A percentile compares a stretch with the other conserved stretches of the same genome.
These are phyloP conservation scores for Nesometra sesokonis DNA, from an alignment of 35 echinoderm and acorn worm species.

Conservation along the genomic window DNA sequence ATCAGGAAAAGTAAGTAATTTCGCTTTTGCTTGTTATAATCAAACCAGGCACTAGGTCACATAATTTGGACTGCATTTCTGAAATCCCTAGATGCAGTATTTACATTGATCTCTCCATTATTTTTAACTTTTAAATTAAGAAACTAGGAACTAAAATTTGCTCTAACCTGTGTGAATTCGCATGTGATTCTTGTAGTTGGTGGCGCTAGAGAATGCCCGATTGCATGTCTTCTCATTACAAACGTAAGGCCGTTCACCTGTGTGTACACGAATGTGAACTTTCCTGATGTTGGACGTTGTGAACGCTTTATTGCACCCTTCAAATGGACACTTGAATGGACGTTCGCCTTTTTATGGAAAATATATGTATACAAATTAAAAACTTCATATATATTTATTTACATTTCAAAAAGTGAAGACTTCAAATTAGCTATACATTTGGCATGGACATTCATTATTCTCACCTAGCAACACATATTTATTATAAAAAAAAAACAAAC, in stretches of 20 bases:
- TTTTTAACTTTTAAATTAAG: too few relatives aligned
- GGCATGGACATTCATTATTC: too few relatives aligned
- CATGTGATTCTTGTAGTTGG: slow-evolving; percentile 99
- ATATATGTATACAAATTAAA: background rate
- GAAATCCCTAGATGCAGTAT: too few relatives aligned
- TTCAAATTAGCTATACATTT: too few relatives aligned
- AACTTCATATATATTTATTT: background rate
- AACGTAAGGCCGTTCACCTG: slow-evolving; percentile 83
- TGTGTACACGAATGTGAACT: slow-evolving; percentile 93
- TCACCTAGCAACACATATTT: too few relatives aligned
- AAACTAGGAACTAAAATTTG: too few relatives aligned
- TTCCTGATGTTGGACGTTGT: slow-evolving; percentile 97
- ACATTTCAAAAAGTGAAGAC: background rate
- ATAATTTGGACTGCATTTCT: too few relatives aligned
- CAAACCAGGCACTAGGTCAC: too few relatives aligned
- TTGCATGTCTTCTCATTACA: slow-evolving; percentile 67
- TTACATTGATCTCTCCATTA: too few relatives aligned
- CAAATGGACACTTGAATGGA: slow-evolving; percentile 99
- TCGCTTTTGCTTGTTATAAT: too few relatives aligned
- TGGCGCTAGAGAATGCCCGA: slow-evolving; percentile 90
- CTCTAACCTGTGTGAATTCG: slow-evolving; percentile 84
- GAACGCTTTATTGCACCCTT: slow-evolving; percentile 85
- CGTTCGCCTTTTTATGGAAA: slow-evolving; percentile 52
- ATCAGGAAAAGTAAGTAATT: too few relatives aligned
- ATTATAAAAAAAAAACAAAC: too few relatives aligned